phyloP scores from a whole-genome alignment of 2,113 vertebrate genomes.

The Amblyornis subalaris region DNA sequence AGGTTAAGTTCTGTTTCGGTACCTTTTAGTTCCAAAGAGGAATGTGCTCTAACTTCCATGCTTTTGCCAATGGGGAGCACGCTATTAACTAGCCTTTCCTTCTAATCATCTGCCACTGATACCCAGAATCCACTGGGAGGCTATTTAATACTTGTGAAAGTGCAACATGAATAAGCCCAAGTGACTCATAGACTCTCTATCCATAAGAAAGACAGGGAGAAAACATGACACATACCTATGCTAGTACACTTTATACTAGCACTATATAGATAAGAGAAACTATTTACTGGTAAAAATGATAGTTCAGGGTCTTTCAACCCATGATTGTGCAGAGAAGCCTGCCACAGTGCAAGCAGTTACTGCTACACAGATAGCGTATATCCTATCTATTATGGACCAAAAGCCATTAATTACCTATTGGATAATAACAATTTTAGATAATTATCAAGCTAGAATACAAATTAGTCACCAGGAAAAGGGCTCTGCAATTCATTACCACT shows the following conservation, averaged over 20 bases:
- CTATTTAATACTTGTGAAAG: not conserved
- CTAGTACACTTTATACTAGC: not conserved
- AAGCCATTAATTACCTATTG: conserved; percentile 27
- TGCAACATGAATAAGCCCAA: not conserved
- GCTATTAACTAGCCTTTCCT: not conserved
- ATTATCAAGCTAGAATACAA: not conserved
- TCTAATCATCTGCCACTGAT: not conserved
- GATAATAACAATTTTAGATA: not conserved
- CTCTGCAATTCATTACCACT: not conserved
- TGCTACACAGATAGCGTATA: not conserved
- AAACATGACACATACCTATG: not conserved
- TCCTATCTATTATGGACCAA: not conserved
- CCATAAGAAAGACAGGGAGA: not conserved
- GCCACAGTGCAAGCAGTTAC: not conserved
- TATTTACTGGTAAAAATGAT: not conserved
- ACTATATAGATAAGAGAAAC: not conserved
- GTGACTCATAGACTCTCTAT: not conserved
- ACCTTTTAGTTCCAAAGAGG: not conserved
- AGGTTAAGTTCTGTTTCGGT: not conserved
- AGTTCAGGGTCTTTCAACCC: not conserved
- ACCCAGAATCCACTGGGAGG: not conserved
- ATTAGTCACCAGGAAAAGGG: conserved; percentile 24
- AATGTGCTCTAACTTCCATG: not conserved
- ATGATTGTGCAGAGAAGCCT: not conserved
- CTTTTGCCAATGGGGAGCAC: not conserved